Base-by-base conservation (phyloP, 2,888 invertebrate genomes). In the Dasypolia templi region DNA sequence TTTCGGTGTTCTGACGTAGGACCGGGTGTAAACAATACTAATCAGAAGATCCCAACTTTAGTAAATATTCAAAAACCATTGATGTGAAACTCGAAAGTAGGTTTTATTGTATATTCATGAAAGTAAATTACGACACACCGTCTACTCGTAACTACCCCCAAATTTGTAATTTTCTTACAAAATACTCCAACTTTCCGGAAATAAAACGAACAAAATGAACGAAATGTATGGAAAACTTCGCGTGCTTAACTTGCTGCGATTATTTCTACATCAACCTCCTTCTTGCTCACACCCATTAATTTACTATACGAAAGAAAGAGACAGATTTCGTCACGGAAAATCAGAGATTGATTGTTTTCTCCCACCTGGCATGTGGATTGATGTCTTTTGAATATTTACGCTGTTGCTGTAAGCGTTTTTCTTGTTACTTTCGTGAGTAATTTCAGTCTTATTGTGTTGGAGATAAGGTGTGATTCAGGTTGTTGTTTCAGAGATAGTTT, bases 341-440 rank as follows among this genome's bases (percentile, higher is more conserved):
- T 91, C 89, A 87, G 81, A 91, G 90, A 92, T 91, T 91, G 91
- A 92, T 92, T 89, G 89, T 87, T 86, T 81, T 71, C 72, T 79
- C 78, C 73, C 90, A 91, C 89, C 90, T 91, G 90, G 77, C 82
- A 75, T 77, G 72, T 81, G 83, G 86, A 90, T 88, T 90, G 87
- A 91, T 90, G 89, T 88, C 86, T 88, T 90, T 88, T 88, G 88
- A 90, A 91, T 90, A 89, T 88, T 87, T 84, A 80, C 86, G 71
- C 75, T 73, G 72, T 75, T 70, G 72, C 73, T 79, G 67, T 84
- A 81, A 84, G 75, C 86, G 78, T 80, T 86, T 81, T 80, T 78
- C 80, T 79, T 79, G 56, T 55, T 12, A 49, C 42, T 42, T 39
- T 64, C 14, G 12, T 62, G 29, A 55, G 72, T 56, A 63, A 58